Evolutionary conservation across 1,140 invertebrate species (phyloP), one percentile per base, ranked within the genome.

Genomic region (Drosophila equinoxialis): DNA sequence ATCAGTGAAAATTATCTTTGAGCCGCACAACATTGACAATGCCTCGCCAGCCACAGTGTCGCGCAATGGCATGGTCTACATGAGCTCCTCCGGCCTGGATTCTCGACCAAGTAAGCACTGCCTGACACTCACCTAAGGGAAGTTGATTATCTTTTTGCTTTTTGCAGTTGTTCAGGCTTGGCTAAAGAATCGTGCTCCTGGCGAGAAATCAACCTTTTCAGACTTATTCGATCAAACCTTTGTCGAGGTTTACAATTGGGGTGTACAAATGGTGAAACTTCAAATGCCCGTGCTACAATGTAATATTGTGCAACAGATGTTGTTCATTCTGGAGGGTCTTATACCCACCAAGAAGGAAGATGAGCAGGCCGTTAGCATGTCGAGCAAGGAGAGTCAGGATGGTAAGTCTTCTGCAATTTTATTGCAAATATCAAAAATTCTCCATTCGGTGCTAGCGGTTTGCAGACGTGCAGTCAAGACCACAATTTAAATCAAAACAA

Each of bases 1-100:
- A 0, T 96, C 95, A 6, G 98, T 97, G 69, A 99, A 99, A 93
- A 97, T 99, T 67, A 98, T 99, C 77, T 99, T 99, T 92, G 98
- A 99, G 92, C 97, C 97, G 0, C 97, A 99, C 91, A 98, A 99
- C 91, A 98, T 99, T 72, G 98, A 99, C 91, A 99, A 99, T 92
- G 98, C 98, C 1, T 98, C 97, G 20, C 98, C 98, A 6, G 98
- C 98, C 1, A 99, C 98, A 0, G 98, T 99, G 1, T 98, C 98
- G 0, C 94, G 98, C 64, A 98, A 98, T 92, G 98, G 98, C 76
- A 99, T 99, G 98, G 98, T 98, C 1, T 99, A 98, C 91, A 99
- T 99, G 98, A 98, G 97, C 83, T 98, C 97, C 0, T 98, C 98
- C 0, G 98, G 97, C 0, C 93, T 99, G 30, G 96, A 97, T 90